A percentile compares a stretch with the other conserved stretches of the same genome.
phyloP scores from a whole-genome alignment of 2,888 invertebrate species.

The Drosophila putrida region DNA sequence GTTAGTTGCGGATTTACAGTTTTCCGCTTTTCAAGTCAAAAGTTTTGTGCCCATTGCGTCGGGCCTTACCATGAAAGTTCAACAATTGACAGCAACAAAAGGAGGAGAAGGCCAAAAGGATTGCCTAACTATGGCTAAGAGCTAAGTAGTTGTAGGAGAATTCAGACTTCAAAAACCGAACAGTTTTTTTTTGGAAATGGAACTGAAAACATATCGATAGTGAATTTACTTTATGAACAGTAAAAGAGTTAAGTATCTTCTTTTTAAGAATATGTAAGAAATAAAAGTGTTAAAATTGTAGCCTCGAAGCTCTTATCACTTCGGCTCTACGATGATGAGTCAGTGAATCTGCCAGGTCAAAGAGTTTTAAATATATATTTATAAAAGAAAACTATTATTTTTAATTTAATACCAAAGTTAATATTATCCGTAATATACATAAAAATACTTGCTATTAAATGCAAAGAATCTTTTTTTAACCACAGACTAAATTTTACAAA shows the following conservation, averaged over 20 bases:
- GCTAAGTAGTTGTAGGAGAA: neutral
- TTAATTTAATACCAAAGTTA: no score
- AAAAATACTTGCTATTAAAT: neutral
- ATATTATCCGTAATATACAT: no score
- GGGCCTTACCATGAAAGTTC: constrained; percentile 30
- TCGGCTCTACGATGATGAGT: no score
- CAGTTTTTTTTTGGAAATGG: neutral
- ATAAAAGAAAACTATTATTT: no score
- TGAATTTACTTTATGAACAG: neutral
- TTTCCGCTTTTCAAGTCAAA: constrained; percentile 47
- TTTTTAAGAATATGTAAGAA: no score
- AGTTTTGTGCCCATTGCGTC: constrained; percentile 41
- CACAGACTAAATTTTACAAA: no score
- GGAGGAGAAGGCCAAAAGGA: neutral
- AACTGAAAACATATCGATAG: neutral
- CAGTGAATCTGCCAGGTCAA: no score
- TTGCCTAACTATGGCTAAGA: neutral
- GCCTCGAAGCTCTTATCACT: no score
- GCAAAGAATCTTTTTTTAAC: neutral
- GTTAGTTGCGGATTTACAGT: constrained; percentile 68
- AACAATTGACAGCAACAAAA: constrained; percentile 27
- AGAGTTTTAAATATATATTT: no score
- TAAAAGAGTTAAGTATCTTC: no score
- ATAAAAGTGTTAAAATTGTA: no score
- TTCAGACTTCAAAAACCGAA: neutral